Base-by-base conservation (phyloP, 2,888 invertebrate genomes). In the Drosophila borealis region DNA sequence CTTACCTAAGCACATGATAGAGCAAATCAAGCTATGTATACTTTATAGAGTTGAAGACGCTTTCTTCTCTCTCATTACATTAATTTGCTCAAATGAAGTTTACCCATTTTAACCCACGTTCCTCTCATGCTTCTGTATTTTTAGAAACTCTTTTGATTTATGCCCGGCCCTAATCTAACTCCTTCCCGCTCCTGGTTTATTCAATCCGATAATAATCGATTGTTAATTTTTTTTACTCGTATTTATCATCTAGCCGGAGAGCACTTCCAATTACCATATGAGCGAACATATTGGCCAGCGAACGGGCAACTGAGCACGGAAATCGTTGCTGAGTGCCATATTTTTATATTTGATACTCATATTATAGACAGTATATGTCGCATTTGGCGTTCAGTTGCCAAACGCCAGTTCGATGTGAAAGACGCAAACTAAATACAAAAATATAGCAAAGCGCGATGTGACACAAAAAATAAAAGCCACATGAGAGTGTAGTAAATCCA, bases 381-480 rank as follows among this genome's bases (percentile, higher is more conserved):
- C 55, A 69, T 68, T 71, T 68, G 63, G 56, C 69, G 78, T 80
- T 86, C 81, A 84, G 89, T 88, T 80, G 74, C 64, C 75, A 70
- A 83, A 76, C 61, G 76, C 44, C 70, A 80, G 78, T 83, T 69
- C 72, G 51, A 70, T 74, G 84, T 54, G 84, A 76, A 83, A 78
- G 89, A 78, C 87, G 87, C 76, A 64, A 71, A 65, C 72, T 48
- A 14, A 14, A 19, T 37, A 39, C 17, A 17, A 34, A 49, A n/a
- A 60, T 50, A 41, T 25, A 53, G 39, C 44, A 46, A 42, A 57
- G 45, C 74, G 45, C 34, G 53, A 46, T 57, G 70, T 70, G 49
- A 70, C 14, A 50, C 33, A 42, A 29, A 60, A 54, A 54, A 46
- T 19, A 55, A 37, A 56, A 60, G 39, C 21, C 55, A 60, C 25